phyloP scores from a whole-genome alignment of 2,797 vertebrate species.

The Glossophaga mutica region DNA sequence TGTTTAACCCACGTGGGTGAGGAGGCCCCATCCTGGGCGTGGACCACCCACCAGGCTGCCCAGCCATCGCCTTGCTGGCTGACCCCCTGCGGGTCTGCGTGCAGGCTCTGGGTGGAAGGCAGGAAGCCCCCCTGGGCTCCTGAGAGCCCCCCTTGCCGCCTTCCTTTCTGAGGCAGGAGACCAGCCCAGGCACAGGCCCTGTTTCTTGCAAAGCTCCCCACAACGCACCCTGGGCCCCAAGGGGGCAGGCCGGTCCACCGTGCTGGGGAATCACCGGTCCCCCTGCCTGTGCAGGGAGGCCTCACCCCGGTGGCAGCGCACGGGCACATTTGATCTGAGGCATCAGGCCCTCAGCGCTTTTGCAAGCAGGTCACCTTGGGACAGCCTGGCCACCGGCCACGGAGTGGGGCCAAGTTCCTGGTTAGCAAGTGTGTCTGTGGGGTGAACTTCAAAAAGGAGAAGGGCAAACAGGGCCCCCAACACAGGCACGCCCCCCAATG shows the following conservation, averaged over 20 bases:
- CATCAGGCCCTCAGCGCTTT: constrained; percentile 64
- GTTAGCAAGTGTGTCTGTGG: constrained; percentile 77
- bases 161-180: not conserved
- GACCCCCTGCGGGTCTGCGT: not conserved
- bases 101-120: no score
- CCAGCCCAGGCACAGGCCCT: rapidly evolving
- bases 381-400: constrained; percentile 70
- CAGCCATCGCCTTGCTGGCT: not conserved
- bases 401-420: constrained; percentile 77
- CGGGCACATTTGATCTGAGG: constrained; percentile 68
- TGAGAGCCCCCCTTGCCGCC: not conserved
- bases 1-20: not conserved
- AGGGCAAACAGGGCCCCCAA: constrained; percentile 27
- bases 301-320: constrained; percentile 16
- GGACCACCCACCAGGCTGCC: not conserved
- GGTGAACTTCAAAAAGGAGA: constrained; percentile 65
- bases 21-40: not conserved
- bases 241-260: not conserved
- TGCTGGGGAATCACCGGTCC: not conserved
- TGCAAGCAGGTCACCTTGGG: constrained; percentile 80
- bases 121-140: not conserved
- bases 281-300: not conserved
- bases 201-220: not conserved
- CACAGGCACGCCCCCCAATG: not conserved
- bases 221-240: not conserved